A percentile compares a stretch with the other conserved stretches of the same genome.
phyloP scores from a whole-genome alignment of 2,797 vertebrate genomes.

The Staurois parvus region DNA sequence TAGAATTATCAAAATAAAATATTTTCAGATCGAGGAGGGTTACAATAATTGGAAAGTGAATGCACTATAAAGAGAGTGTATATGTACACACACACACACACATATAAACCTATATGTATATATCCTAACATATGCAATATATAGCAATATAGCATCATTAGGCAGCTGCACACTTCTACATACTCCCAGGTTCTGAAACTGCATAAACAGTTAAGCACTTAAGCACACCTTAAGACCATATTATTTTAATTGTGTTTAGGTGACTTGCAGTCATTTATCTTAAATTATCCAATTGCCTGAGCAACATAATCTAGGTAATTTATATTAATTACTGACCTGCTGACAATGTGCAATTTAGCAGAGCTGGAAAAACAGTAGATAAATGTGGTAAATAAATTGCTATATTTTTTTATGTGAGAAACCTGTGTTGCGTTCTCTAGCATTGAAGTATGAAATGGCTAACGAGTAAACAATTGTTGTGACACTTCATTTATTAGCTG shows the following conservation, averaged over 20 bases:
- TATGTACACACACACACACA: too few relatives aligned
- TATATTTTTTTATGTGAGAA: slow-evolving; percentile 15
- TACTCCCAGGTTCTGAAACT: neutral
- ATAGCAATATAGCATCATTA: too few relatives aligned
- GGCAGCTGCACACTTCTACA: too few relatives aligned
- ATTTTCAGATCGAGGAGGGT: too few relatives aligned
- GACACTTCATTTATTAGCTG: neutral
- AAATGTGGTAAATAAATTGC: slow-evolving; percentile 11
- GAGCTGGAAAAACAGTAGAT: slow-evolving; percentile 21
- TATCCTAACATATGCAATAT: too few relatives aligned
- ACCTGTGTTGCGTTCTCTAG: too few relatives aligned
- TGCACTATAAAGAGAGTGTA: too few relatives aligned
- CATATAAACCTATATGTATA: too few relatives aligned
- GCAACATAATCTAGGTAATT: slow-evolving; percentile 31
- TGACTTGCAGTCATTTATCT: slow-evolving; percentile 38
- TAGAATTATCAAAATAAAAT: too few relatives aligned
- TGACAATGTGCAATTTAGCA: slow-evolving; percentile 26
- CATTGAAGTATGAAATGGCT: too few relatives aligned
- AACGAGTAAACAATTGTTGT: too few relatives aligned
- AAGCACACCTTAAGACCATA: neutral
- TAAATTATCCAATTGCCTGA: slow-evolving; percentile 27
- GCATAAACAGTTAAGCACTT: neutral
- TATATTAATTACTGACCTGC: slow-evolving; percentile 45
- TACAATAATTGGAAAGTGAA: too few relatives aligned
- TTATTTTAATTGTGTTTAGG: neutral